phyloP scores from a whole-genome alignment of 2,113 vertebrate species.

The Apeltes quadracus region DNA sequence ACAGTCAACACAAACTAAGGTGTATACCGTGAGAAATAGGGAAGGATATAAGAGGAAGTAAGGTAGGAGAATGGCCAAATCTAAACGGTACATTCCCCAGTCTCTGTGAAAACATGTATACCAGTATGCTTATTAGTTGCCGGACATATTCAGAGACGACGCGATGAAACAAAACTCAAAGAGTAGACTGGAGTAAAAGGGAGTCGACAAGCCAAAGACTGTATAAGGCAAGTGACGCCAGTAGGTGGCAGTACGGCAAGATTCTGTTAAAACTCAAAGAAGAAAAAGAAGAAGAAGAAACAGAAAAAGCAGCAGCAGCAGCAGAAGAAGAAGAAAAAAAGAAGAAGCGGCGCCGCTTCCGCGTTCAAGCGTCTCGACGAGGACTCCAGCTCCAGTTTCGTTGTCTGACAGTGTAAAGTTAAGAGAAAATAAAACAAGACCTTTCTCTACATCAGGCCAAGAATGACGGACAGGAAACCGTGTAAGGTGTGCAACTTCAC shows the following conservation, averaged over 20 bases:
- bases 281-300: not conserved
- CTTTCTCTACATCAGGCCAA: not conserved
- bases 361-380: conserved; percentile 19
- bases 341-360: conserved; percentile 24
- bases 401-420: not conserved
- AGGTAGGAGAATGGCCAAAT: not conserved
- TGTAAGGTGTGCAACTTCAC: conserved; percentile 78
- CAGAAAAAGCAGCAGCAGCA: not conserved
- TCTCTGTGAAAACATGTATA: not conserved
- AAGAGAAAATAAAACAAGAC: not conserved
- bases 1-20: not conserved
- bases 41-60: not conserved
- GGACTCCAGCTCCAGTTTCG: not conserved
- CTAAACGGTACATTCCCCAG: not conserved
- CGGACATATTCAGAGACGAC: not conserved
- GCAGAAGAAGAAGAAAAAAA: not conserved
- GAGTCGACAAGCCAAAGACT: not conserved
- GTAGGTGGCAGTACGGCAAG: not conserved
- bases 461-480: conserved; percentile 74
- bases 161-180: not conserved
- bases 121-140: not conserved
- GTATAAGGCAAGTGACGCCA: not conserved
- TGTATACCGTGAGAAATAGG: not conserved
- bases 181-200: not conserved
- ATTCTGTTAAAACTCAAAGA: not conserved